Conservation (phyloP, 2,888 invertebrate species). For the Drosophila quinaria region DNA sequence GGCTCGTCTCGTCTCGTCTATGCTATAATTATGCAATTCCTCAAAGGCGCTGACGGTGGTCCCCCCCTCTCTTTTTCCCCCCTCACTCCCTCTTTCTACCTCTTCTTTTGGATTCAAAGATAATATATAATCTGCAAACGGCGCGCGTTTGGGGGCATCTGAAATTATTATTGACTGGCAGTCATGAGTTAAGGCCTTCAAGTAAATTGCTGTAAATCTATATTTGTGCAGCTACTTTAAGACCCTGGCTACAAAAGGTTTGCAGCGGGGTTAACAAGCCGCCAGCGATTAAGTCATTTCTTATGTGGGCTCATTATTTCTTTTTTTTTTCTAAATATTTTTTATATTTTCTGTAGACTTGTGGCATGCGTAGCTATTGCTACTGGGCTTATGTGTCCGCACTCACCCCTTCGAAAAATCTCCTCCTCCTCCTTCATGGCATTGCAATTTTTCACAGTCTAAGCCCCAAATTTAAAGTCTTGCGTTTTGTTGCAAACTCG, state of each 20-base stretch:
- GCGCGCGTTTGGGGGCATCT: conserved; percentile 56
- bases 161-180: conserved; percentile 80
- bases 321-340: conserved; percentile 21
- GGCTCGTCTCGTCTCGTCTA: conserved; percentile 34
- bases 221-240: conserved; percentile 82
- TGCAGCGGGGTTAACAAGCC: conserved; percentile 77
- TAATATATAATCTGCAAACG: conserved; percentile 70
- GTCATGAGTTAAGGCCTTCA: conserved; percentile 60
- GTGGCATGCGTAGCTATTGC: conserved; percentile 63
- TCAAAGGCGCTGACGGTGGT: conserved; percentile 84
- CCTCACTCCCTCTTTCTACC: conserved; percentile 8
- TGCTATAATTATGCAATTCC: conserved; percentile 84
- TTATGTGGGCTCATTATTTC: conserved; percentile 77
- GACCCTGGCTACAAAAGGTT: conserved; percentile 44
- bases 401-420: not conserved
- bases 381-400: conserved; percentile 69
- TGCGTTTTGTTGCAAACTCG: conserved; percentile 47
- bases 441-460: conserved; percentile 65
- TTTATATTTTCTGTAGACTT: conserved; percentile 8
- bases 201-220: conserved; percentile 80
- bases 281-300: conserved; percentile 82
- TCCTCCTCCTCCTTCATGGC: not conserved
- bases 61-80: conserved; percentile 44
- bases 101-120: conserved; percentile 10
- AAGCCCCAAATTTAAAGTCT: conserved; percentile 71